Evolutionary conservation across 64 coral and sea anemone genomes (phyloP), one percentile per base, ranked within the genome.

Genomic region (Montipora foliosa): DNA sequence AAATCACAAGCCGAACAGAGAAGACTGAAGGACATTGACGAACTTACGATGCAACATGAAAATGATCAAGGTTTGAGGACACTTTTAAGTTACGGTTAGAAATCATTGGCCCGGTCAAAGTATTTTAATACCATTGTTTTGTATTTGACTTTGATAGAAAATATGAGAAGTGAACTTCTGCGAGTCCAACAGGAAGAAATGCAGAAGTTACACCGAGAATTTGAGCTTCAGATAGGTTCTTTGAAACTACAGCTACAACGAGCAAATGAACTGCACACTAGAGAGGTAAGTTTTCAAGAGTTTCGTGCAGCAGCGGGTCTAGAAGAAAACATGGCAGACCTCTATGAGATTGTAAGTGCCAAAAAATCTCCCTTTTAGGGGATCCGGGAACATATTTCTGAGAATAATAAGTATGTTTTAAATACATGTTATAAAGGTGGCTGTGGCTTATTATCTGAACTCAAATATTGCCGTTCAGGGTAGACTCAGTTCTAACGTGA

Each of bases 111-210:
- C 52, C 1, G 51, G n/a, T 13, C 12, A 12, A 83, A 17, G 12
- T 55, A 29, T 16, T 62, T 45, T 19, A 21, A 11, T 61, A 7
- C 22, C 76, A 12, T 74, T 17, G 22, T 49, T 47, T 87, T 80
- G 70, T 53, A 14, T 64, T 64, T 64, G 53, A 6, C 14, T 64
- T 64, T 14, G 60, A 15, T 52, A 96, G 90, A 95, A 89, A 53
- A 79, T 25, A 71, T 98, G 66, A 79, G 94, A 76, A 93, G 67
- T 84, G 94, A 98, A 51, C 45, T 98, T 15, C 68, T 98, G 14
- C 91, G 94, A 12, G 92, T 87, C 22, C 96, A 95, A 46, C 94
- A 94, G 49, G 96, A 95, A 82, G 96, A 95, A n/a, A 93, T 95
- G 81, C 53, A 87, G 17, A 95, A 78, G 74, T 81, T 98, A 76